Evolutionary conservation across 2,113 vertebrate species (phyloP).

Genomic region (Limnothrissa miodon): DNA sequence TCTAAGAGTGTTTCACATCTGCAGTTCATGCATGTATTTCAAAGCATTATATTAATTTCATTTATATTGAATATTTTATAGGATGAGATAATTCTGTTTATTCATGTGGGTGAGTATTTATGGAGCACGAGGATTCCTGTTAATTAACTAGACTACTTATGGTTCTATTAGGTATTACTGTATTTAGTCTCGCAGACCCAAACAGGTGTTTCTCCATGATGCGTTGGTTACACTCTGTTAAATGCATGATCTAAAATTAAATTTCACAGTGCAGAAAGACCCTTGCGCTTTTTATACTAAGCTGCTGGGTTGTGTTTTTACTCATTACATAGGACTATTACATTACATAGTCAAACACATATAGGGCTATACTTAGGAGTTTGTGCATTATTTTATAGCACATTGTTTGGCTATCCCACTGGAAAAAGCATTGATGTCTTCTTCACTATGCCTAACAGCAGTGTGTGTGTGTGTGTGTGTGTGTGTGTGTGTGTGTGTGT

Average conservation of each 20-base stretch:
- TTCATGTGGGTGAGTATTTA: background rate
- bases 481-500: constrained; percentile 1
- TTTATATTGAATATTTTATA: background rate
- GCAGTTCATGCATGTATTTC: background rate
- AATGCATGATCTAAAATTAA: background rate
- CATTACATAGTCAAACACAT: background rate
- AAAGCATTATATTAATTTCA: background rate
- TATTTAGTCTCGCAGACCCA: background rate
- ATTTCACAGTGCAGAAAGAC: background rate
- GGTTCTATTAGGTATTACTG: background rate
- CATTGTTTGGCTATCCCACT: background rate
- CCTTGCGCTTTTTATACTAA: too few species aligned
- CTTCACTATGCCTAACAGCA: background rate
- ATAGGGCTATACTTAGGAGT: too few species aligned
- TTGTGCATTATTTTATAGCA: background rate
- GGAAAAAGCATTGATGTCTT: background rate
- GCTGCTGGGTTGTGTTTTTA: background rate
- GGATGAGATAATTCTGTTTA: background rate
- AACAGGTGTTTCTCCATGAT: background rate
- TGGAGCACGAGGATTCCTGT: background rate
- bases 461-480: constrained; percentile 15
- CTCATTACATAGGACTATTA: background rate
- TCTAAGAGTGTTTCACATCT: background rate
- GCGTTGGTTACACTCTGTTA: background rate
- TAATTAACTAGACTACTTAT: background rate